Evolutionary conservation across 2,797 vertebrate genomes (phyloP), one percentile per base, ranked within the genome.

Genomic region (Periophthalmus magnuspinnatus): DNA sequence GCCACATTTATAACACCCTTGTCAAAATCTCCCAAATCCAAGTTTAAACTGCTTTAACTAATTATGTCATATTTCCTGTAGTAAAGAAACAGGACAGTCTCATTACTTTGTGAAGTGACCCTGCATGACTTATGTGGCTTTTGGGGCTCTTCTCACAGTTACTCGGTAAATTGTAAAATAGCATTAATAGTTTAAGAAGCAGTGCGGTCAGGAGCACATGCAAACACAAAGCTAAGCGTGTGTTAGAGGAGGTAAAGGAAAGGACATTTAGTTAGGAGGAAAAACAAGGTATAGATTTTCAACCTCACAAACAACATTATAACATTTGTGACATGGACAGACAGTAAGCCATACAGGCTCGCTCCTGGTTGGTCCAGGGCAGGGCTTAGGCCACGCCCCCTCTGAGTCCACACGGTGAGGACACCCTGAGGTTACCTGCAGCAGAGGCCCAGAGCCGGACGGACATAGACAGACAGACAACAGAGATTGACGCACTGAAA

Each of bases 401-500:
- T 84, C 77, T 79, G 79, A 80, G 32, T 86, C 86, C 81, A 14
- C 80, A 71, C 81, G 88, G 81, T 82, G 81, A 87, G 88, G 87
- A 88, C 75, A 77, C 81, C 85, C 81, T 75, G 83, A 79, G 86
- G 86, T 86, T 82, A 86, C 85, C 83, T 91, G 86, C 79, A 74
- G 86, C 83, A 84, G 81, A 84, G 78, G 83, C 84, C 72, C 24
- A 79, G 87, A 65, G 80, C 82, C 87, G 88, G 81, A 81, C 8
- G 87, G 87, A 91, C 90, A 92, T 77, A 90, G 87, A 90, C 83
- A 89, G 81, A 90, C 90, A 88, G 82, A 88, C 84, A 86, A 85
- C 62, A 88, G 84, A 72, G 86, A 93, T 74, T 88, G 91, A 93
- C 52, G 88, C 91, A 92, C 92, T 93, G 93, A 86, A 94, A 93